A percentile compares a stretch with the other conserved stretches of the same genome.
Conservation (phyloP, 2,797 vertebrate genomes). For the Pangasius mekongensis region DNA sequence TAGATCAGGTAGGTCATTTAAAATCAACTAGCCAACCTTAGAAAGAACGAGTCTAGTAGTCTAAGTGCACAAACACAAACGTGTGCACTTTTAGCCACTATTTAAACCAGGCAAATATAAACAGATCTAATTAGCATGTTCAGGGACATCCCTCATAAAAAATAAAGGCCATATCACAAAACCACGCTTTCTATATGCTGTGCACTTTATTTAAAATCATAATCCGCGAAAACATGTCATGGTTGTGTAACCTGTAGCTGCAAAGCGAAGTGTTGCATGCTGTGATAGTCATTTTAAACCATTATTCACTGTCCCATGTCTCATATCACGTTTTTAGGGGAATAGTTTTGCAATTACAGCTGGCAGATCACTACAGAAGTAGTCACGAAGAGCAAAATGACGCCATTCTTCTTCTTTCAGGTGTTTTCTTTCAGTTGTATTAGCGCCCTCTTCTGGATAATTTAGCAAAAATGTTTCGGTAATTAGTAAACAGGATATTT, state of each 20-base stretch:
- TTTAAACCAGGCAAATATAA: background rate
- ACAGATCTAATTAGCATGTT: background rate
- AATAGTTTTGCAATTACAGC: background rate
- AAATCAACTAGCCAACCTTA: background rate
- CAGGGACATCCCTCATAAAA: background rate
- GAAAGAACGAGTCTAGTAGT: background rate
- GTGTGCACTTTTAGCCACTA: background rate
- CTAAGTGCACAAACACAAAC: background rate
- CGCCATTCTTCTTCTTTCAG: background rate
- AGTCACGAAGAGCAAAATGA: background rate
- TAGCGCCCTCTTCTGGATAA: background rate
- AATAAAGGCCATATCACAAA: background rate
- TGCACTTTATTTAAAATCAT: background rate
- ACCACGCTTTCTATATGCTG: too few species aligned
- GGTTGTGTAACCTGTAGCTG: background rate
- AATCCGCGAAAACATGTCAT: background rate
- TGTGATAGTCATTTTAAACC: too few species aligned
- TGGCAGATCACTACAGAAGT: too few species aligned
- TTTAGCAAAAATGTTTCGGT: background rate
- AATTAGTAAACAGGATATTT: background rate
- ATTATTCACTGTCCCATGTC: background rate
- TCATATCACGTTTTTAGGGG: background rate
- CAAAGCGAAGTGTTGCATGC: background rate
- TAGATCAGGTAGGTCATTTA: background rate
- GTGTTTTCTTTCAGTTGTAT: background rate